Evolutionary conservation across 2,888 invertebrate genomes (phyloP).

Genomic region (Galeopsomyia nigrocyanea): DNA sequence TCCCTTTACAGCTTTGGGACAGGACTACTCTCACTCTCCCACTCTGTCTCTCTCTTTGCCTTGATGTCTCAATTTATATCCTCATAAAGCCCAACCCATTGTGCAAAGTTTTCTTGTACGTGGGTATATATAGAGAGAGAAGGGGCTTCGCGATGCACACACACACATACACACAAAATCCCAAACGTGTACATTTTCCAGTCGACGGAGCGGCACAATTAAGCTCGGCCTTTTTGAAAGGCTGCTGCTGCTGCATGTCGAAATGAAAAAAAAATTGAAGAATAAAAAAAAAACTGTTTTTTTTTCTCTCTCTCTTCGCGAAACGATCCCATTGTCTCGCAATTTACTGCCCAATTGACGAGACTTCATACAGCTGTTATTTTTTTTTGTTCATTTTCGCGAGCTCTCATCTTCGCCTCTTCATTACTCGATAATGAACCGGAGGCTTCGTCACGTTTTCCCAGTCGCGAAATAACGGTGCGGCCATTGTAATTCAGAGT

Average conservation of each 20-base stretch:
- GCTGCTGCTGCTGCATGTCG: too few relatives aligned
- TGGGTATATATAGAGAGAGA: too few relatives aligned
- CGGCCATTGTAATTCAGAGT: conserved; percentile 44
- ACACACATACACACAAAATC: too few relatives aligned
- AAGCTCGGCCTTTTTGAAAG: too few relatives aligned
- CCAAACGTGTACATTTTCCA: too few relatives aligned
- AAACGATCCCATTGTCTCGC: conserved; percentile 34
- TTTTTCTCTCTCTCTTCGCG: neutral
- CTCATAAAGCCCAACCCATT: conserved; percentile 25
- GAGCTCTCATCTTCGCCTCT: conserved; percentile 3
- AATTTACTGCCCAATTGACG: conserved; percentile 19
- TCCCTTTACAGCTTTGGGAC: conserved; percentile 30
- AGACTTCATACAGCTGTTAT: neutral
- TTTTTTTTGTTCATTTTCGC: neutral
- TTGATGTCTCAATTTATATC: conserved; percentile 44
- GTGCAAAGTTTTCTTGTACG: conserved; percentile 32
- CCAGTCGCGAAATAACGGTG: conserved; percentile 15
- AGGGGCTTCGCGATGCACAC: too few relatives aligned
- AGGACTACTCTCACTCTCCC: neutral
- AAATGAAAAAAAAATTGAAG: too few relatives aligned
- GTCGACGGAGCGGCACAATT: too few relatives aligned
- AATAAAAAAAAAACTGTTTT: too few relatives aligned
- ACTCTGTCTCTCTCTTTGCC: conserved; percentile 12
- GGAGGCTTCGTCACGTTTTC: conserved; percentile 22
- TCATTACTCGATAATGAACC: conserved; percentile 28